phyloP scores from a whole-genome alignment of 2,113 vertebrate species.

The Macroglossus sobrinus region DNA sequence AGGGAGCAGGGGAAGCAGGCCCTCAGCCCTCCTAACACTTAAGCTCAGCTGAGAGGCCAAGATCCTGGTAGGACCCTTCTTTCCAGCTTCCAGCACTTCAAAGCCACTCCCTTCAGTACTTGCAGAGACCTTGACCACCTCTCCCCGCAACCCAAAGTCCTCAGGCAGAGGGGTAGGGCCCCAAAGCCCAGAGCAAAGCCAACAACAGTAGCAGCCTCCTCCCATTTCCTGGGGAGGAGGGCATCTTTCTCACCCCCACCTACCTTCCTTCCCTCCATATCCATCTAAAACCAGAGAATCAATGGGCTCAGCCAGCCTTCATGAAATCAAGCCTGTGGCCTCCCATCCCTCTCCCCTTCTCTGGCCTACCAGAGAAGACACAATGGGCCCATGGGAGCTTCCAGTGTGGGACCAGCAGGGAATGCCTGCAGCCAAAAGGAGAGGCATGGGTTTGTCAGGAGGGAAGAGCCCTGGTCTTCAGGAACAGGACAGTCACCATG shows the following conservation, averaged over 20 bases:
- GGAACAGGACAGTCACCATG: background rate
- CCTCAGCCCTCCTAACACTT: background rate
- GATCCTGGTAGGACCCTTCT: background rate
- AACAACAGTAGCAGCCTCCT: constrained; percentile 61
- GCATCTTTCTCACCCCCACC: background rate
- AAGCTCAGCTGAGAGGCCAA: background rate
- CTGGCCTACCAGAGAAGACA: background rate
- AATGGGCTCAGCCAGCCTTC: background rate
- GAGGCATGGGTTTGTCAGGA: background rate
- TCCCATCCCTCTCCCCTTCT: background rate
- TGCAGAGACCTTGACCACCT: background rate
- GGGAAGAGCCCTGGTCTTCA: background rate
- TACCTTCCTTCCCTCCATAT: background rate
- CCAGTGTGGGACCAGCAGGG: background rate
- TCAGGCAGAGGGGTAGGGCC: background rate
- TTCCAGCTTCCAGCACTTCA: background rate
- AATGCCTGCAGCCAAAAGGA: background rate
- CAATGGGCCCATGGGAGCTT: background rate
- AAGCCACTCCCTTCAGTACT: background rate
- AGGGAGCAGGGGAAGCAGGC: background rate
- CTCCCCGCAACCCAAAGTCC: background rate
- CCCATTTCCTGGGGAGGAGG: background rate
- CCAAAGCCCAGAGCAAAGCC: constrained; percentile 59
- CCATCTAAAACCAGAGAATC: background rate
- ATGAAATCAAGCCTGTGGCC: background rate